Conservation (phyloP, 2,888 invertebrate species). For the Leptopilina myrica region DNA sequence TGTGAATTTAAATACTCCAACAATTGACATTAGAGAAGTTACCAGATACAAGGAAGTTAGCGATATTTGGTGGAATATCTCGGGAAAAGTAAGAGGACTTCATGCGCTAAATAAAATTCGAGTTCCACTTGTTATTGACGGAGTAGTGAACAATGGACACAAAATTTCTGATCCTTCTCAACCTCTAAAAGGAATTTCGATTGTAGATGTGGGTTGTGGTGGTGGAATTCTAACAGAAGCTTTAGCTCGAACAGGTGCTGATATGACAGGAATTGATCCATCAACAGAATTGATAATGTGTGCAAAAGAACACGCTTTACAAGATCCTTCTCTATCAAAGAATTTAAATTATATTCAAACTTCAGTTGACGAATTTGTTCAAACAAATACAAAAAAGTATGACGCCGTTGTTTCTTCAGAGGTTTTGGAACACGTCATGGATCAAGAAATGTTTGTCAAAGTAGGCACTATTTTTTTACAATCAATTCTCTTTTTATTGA, state of each 20-base stretch:
- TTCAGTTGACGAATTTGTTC: slow-evolving; percentile 79
- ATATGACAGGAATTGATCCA: slow-evolving; percentile 90
- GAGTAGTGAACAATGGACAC: slow-evolving; percentile 79
- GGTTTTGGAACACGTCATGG: slow-evolving; percentile 82
- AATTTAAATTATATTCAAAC: slow-evolving; percentile 76
- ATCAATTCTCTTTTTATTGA: no score
- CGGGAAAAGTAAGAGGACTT: slow-evolving; percentile 83
- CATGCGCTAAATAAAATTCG: slow-evolving; percentile 86
- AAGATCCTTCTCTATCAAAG: slow-evolving; percentile 74
- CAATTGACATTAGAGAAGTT: slow-evolving; percentile 76
- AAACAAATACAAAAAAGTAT: slow-evolving; percentile 70
- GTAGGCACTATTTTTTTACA: slow-evolving; percentile 49
- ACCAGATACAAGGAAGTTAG: slow-evolving; percentile 81
- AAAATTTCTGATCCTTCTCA: slow-evolving; percentile 73
- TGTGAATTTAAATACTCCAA: slow-evolving; percentile 1
- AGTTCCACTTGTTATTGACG: slow-evolving; percentile 86
- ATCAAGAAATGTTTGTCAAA: slow-evolving; percentile 78
- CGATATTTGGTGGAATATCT: slow-evolving; percentile 87
- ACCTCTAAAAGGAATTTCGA: slow-evolving; percentile 83
- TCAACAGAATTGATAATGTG: slow-evolving; percentile 83
- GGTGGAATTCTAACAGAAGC: slow-evolving; percentile 84
- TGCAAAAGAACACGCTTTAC: slow-evolving; percentile 82
- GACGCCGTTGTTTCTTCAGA: slow-evolving; percentile 84
- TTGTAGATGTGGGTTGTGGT: slow-evolving; percentile 96
- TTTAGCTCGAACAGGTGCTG: slow-evolving; percentile 88